Base-by-base conservation (phyloP, 2,888 invertebrate species). In the Reticulitermes lucifugus region DNA sequence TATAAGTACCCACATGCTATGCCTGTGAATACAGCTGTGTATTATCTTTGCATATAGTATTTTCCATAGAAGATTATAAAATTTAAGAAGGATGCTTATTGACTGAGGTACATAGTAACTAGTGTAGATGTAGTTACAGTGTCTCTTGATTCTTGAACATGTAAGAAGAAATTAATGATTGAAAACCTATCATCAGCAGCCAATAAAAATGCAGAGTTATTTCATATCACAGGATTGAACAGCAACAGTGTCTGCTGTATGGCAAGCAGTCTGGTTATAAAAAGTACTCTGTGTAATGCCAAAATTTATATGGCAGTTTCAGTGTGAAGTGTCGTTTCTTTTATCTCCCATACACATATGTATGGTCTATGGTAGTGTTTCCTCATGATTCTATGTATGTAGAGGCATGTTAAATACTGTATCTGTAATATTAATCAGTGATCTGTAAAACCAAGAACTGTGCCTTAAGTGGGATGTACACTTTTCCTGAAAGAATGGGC, bases 391-490 rank as follows among this genome's bases (percentile, higher is more conserved):
- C 73, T 73, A 14, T 73, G 29, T n/a, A 18, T 6, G 22, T 18
- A 41, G 14, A 73, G 25, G 22, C 77, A 51, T 77, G 43, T 77
- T 77, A 46, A 22, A 75, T 60, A 14, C 14, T 14, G 41, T 46
- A 75, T 9, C 75, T 75, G 43, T 75, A 43, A 35, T 21, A 75
- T 46, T 46, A 21, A 77, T 77, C n/a, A 51, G 46, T 77, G 41
- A 41, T 77, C 41, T 43, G 41, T 21, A n/a, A n/a, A 46, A 51
- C 77, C 46, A 77, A 46, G 77, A 77, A 46, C 46, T 77, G 77
- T 77, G 77, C 77, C 77, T 77, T 77, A 41, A 46, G 3, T 77
- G 51, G 77, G 46, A 77, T 41, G 77, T 51, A 46, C 43, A 77
- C 77, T 21, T 75, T 71, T 71, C 18, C 29, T 75, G 25, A 10